Conservation (phyloP, 2,888 invertebrate species). For the Dryomyza anilis region DNA sequence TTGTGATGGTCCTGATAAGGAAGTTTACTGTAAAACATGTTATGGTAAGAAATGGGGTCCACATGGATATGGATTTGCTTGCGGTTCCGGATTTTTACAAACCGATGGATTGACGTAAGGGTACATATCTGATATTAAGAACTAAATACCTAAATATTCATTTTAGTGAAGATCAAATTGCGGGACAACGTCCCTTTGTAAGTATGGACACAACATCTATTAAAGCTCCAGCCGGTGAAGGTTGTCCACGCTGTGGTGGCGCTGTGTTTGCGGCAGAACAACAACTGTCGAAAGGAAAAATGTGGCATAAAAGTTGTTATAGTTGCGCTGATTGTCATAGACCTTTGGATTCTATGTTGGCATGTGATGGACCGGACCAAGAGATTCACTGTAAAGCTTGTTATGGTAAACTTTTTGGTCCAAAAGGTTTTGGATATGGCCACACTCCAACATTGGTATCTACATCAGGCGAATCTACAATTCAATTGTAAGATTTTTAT, state of each 20-base stretch:
- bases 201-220: constrained; percentile 88
- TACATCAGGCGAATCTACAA: constrained; percentile 73
- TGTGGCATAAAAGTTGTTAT: constrained; percentile 98
- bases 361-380: constrained; percentile 92
- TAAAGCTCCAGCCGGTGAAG: constrained; percentile 84
- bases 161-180: constrained; percentile 82
- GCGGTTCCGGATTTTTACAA: constrained; percentile 91
- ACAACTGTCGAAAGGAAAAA: constrained; percentile 91
- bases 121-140: background rate
- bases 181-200: constrained; percentile 78
- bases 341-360: constrained; percentile 85
- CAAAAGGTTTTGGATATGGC: constrained; percentile 89
- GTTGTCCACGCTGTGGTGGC: constrained; percentile 91
- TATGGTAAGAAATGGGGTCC: constrained; percentile 98
- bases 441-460: constrained; percentile 85
- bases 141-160: background rate
- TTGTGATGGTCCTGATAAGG: constrained; percentile 90
- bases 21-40: constrained; percentile 96
- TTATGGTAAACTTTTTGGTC: constrained; percentile 89
- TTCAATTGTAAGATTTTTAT: constrained; percentile 63
- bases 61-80: constrained; percentile 94
- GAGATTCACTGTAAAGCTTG: constrained; percentile 93
- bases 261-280: constrained; percentile 97
- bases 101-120: constrained; percentile 87
- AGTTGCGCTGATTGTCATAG: constrained; percentile 90